Evolutionary conservation across 2,888 invertebrate genomes (phyloP).

Genomic region (Nomada fabriciana): DNA sequence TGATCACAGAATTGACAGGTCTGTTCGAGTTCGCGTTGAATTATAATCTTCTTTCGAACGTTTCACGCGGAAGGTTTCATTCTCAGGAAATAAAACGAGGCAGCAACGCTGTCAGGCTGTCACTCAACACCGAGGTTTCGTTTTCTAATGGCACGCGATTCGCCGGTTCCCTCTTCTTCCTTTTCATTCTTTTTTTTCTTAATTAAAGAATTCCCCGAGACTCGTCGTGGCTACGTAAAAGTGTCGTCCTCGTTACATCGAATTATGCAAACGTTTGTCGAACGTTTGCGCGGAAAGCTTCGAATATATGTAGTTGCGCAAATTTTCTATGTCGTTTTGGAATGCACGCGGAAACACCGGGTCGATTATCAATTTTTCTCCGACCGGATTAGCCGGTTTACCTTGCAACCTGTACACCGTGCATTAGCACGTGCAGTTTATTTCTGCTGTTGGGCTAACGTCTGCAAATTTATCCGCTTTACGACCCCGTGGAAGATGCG

Average conservation of each 20-base stretch:
- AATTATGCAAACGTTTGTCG: constrained; percentile 8
- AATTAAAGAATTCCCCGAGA: neutral
- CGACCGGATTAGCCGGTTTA: constrained; percentile 47
- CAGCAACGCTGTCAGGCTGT: constrained; percentile 7
- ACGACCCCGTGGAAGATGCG: neutral
- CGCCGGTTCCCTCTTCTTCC: neutral
- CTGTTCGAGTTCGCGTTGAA: no score
- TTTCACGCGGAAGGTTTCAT: neutral
- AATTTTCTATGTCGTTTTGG: neutral
- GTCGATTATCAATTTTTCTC: constrained; percentile 47
- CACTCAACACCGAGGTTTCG: constrained; percentile 17
- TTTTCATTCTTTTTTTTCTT: no score
- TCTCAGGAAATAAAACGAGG: constrained; percentile 26
- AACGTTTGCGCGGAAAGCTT: neutral
- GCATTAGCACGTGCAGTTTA: neutral
- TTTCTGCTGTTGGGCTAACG: neutral
- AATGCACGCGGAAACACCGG: constrained; percentile 43
- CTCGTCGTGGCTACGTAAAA: neutral
- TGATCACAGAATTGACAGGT: no score
- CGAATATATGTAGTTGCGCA: constrained; percentile 24
- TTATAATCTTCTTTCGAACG: no score
- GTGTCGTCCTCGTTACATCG: neutral
- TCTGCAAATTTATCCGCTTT: constrained; percentile 18
- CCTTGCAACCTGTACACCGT: constrained; percentile 33
- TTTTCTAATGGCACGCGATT: constrained; percentile 23